Evolutionary conservation across 2,888 invertebrate species (phyloP), one percentile per base, ranked within the genome.

Genomic region (Rotaria magnacalcarata): DNA sequence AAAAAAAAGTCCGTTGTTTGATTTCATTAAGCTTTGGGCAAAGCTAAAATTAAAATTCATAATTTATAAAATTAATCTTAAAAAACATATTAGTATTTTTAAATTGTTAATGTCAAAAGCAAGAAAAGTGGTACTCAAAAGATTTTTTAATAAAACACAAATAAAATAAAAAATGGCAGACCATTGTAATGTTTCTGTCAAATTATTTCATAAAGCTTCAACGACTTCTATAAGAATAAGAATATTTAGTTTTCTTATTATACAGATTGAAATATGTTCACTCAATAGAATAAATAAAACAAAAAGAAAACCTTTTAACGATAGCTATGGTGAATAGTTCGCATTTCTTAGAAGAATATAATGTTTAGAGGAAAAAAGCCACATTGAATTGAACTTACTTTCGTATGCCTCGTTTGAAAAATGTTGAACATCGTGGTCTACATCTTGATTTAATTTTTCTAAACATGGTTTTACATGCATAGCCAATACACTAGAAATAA

Each of bases 401-500:
- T 90, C 90, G 85, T 90, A 86, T 60, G 99, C 97, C 93, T 99
- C 99, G 74, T 95, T 95, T 87, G 99, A 98, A 91, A 96, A 99
- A 93, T 95, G 97, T 92, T 96, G 96, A 1, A 99, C 99, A 91
- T 99, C 99, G 60, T 96, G 95, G 92, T 99, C 99, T 5, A 93
- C 92, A 91, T 99, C 99, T 84, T 94, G 94, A 90, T 95, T 95
- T 88, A 99, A 92, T 92, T 96, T 96, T 91, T 97, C 96, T 91
- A 99, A 93, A 86, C 96, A 94, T 3, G 97, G 97, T 92, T 97
- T 97, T 5, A 99, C 95, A 92, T 97, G 96, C 11, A 94, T 93
- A 91, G 96, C 95, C 86, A 97, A 94, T 21, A 94, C 94, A 86
- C 92, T 92, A 80, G 47, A 80, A 47, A 27, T 8, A 27, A 67